These are phyloP conservation scores for Ctenochaetus hawaiiensis DNA, from an alignment of 2,797 vertebrate species.

Conservation along the genomic window DNA sequence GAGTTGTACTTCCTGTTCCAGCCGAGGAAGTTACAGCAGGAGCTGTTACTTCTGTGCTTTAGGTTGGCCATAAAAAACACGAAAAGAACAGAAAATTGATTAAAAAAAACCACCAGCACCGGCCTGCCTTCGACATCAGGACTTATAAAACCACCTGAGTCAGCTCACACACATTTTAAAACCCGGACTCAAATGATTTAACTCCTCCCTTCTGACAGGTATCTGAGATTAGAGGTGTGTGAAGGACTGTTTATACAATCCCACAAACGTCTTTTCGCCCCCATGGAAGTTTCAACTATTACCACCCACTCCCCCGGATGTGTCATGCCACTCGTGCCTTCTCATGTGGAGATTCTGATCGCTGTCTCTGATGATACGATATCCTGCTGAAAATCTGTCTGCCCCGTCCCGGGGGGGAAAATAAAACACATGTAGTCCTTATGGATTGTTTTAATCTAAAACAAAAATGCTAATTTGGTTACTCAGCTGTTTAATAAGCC, in stretches of 20 bases:
- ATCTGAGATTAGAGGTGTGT: conserved; percentile 23
- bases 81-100: neutral
- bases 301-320: conserved; percentile 3
- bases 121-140: neutral
- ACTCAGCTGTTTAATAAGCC: conserved; percentile 75
- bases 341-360: conserved; percentile 2
- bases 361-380: neutral
- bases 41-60: neutral
- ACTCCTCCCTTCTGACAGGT: conserved; percentile 16
- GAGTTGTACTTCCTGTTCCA: conserved; percentile 2
- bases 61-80: neutral
- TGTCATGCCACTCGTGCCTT: neutral
- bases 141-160: neutral
- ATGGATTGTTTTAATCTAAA: conserved; percentile 72
- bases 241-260: conserved; percentile 21
- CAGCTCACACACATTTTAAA: conserved; percentile 4
- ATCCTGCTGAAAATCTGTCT: conserved; percentile 19
- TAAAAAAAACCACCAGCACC: conserved; percentile 3
- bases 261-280: neutral
- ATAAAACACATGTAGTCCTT: conserved; percentile 47
- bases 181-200: conserved; percentile 6
- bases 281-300: conserved; percentile 16
- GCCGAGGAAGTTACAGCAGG: neutral
- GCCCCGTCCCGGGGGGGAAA: conserved; percentile 22
- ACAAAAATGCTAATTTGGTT: conserved; percentile 71